Evolutionary conservation across 2,797 vertebrate genomes (phyloP).

Genomic region (Ciconia nigra): DNA sequence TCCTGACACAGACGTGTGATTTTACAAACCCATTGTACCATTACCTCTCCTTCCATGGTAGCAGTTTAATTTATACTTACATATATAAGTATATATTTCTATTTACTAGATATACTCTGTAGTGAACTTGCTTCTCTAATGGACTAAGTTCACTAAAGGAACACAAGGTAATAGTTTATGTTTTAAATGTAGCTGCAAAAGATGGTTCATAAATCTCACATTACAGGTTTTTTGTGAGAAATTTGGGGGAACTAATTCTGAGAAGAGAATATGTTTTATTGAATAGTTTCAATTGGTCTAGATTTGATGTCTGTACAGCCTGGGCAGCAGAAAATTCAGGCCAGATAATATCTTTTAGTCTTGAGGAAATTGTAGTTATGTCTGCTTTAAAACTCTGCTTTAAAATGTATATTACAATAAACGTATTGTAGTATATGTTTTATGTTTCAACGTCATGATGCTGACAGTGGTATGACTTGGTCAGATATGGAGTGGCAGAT

Average conservation of each 20-base stretch:
- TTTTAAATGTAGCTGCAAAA: not conserved
- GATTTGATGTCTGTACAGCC: not conserved
- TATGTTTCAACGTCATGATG: fast-evolving
- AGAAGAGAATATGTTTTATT: not conserved
- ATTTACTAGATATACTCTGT: not conserved
- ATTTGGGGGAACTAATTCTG: not conserved
- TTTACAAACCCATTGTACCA: not conserved
- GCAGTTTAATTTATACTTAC: not conserved
- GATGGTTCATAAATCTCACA: not conserved
- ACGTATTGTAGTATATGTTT: not conserved
- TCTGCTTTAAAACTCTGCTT: not conserved
- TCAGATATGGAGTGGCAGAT: not conserved
- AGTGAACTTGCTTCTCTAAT: not conserved
- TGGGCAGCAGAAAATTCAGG: not conserved
- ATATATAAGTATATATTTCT: not conserved
- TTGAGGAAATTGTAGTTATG: not conserved
- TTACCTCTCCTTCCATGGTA: not conserved
- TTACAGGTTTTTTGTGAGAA: not conserved
- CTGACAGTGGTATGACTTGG: not conserved
- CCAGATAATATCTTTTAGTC: not conserved
- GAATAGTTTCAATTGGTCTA: not conserved
- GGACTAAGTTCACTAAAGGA: not conserved
- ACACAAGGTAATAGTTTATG: not conserved
- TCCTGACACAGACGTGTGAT: not conserved
- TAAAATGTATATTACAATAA: too few species aligned